These are phyloP conservation scores for Ptychochromis oligacanthus DNA, from an alignment of 2,113 vertebrate species.

Conservation along the genomic window DNA sequence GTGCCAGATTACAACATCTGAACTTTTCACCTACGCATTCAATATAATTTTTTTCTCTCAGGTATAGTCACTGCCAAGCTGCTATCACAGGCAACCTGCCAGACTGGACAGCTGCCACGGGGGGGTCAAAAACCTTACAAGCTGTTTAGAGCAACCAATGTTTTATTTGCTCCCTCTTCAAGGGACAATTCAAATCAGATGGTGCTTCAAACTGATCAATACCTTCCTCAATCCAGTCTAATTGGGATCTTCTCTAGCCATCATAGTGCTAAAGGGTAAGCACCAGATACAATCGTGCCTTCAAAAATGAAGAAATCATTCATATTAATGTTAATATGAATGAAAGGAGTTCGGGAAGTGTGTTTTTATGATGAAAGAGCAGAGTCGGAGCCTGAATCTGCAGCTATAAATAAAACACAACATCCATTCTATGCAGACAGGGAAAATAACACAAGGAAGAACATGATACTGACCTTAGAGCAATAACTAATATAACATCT, in stretches of 20 bases:
- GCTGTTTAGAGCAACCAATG: not conserved
- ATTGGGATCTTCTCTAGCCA: not conserved
- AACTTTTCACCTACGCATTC: not conserved
- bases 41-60: not conserved
- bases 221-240: not conserved
- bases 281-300: not conserved
- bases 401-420: not conserved
- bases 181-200: constrained; percentile 7
- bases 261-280: not conserved
- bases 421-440: not conserved
- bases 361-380: not conserved
- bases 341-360: not conserved
- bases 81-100: not conserved
- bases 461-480: not conserved
- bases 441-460: not conserved
- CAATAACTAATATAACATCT: not conserved
- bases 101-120: not conserved
- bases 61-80: not conserved
- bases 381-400: not conserved
- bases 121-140: not conserved
- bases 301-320: not conserved
- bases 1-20: not conserved
- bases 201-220: not conserved
- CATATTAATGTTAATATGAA: not conserved
- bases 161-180: constrained; percentile 4